A percentile compares a stretch with the other conserved stretches of the same genome.
These are phyloP conservation scores for Strongylocentrotus purpuratus DNA, from an alignment of 35 echinoderm and acorn worm genomes.

Conservation along the genomic window DNA sequence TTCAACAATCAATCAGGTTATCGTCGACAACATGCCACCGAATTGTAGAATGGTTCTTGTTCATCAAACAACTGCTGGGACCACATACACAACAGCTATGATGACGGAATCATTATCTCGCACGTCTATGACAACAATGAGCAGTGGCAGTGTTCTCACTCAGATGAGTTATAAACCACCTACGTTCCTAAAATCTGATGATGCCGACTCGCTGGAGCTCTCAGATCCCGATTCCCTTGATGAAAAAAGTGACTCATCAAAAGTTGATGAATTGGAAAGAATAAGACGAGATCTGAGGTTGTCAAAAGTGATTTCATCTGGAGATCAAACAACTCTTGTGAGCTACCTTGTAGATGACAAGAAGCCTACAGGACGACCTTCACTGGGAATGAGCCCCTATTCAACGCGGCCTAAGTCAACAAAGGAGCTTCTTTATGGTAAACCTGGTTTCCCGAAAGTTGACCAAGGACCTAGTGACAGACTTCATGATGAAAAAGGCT, in stretches of 20 bases:
- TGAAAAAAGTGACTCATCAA: neutral
- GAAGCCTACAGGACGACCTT: neutral
- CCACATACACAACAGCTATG: slow-evolving; percentile 49
- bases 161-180: neutral
- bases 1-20: neutral
- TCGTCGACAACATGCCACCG: slow-evolving; percentile 52
- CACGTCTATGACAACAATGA: neutral
- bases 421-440: slow-evolving; percentile 22
- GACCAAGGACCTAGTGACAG: slow-evolving; percentile 50
- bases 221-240: slow-evolving; percentile 22
- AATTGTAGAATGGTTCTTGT: slow-evolving; percentile 50
- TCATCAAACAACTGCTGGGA: slow-evolving; percentile 54
- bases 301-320: slow-evolving; percentile 55
- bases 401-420: neutral
- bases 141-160: neutral
- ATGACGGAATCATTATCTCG: neutral
- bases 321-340: slow-evolving; percentile 57
- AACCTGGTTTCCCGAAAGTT: slow-evolving; percentile 29
- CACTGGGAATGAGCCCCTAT: neutral
- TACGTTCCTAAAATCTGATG: neutral
- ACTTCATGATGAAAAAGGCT: slow-evolving; percentile 58
- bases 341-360: slow-evolving; percentile 51
- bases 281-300: slow-evolving; percentile 58
- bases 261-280: slow-evolving; percentile 57
- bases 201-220: neutral